These are phyloP conservation scores for Microcebus ravelobensis DNA, from an alignment of 2,113 vertebrate genomes.

Conservation along the genomic window DNA sequence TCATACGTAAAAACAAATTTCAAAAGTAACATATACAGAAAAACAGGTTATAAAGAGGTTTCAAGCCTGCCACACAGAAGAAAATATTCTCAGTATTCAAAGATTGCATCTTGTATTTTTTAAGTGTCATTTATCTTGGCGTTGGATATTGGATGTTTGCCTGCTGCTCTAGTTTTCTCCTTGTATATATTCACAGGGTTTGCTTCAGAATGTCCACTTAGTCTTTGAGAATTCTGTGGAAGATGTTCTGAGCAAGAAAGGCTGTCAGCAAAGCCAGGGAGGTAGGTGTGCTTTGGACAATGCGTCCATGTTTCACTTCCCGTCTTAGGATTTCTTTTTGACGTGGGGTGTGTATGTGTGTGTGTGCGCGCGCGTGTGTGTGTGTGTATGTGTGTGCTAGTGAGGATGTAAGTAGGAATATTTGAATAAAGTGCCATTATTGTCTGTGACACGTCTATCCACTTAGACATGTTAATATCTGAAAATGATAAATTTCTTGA, in stretches of 20 bases:
- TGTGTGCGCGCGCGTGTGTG: fast-evolving
- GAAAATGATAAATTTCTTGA: not conserved
- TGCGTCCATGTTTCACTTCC: fast-evolving
- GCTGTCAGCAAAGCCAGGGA: slow-evolving; percentile 90
- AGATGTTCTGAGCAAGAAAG: slow-evolving; percentile 91
- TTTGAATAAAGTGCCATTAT: too few relatives aligned
- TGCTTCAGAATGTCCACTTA: slow-evolving; percentile 94
- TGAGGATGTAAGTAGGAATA: not conserved
- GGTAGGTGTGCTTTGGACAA: slow-evolving; percentile 82
- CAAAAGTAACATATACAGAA: not conserved
- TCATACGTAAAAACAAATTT: not conserved
- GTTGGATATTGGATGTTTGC: fast-evolving
- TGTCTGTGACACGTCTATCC: too few relatives aligned
- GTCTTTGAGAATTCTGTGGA: slow-evolving; percentile 93
- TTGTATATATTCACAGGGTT: slow-evolving; percentile 86
- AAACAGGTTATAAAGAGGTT: fast-evolving
- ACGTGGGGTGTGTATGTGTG: fast-evolving
- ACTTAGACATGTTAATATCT: not conserved
- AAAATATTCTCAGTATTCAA: fast-evolving
- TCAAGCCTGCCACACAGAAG: fast-evolving
- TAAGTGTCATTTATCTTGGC: fast-evolving
- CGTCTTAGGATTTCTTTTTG: not conserved
- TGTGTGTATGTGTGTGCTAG: not conserved
- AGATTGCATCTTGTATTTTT: fast-evolving
- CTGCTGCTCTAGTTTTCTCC: fast-evolving